These are phyloP conservation scores for Empidonax traillii DNA, from an alignment of 2,113 vertebrate genomes.

Conservation along the genomic window DNA sequence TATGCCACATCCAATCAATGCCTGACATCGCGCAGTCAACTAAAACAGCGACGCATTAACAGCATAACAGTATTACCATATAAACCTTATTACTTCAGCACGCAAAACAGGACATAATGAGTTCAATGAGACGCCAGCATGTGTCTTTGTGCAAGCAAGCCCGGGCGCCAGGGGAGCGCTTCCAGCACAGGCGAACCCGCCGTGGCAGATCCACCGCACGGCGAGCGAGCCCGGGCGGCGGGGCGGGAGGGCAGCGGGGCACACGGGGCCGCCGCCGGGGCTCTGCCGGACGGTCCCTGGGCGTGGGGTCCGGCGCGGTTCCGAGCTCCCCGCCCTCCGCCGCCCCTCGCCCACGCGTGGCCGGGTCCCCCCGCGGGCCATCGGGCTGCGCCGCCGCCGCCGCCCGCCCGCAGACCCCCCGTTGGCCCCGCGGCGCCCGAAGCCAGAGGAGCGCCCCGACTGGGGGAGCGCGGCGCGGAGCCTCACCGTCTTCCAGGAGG, in stretches of 20 bases:
- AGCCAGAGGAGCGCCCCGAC: neutral
- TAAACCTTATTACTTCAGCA: neutral
- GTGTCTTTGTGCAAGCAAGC: neutral
- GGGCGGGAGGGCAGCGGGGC: no score
- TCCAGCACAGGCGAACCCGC: neutral
- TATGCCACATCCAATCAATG: neutral
- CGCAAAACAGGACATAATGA: neutral
- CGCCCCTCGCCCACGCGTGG: no score
- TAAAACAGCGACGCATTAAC: neutral
- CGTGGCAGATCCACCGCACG: neutral
- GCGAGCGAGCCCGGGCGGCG: neutral
- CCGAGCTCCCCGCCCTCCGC: neutral
- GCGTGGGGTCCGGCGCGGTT: neutral
- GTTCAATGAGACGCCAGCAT: neutral
- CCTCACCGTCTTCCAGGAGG: conserved; percentile 91
- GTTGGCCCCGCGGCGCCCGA: neutral
- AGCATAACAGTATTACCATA: neutral
- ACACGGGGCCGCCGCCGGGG: neutral
- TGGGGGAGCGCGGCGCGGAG: neutral
- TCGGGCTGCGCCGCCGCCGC: no score
- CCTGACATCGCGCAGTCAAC: neutral
- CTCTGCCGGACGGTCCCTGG: neutral
- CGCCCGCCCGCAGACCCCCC: neutral
- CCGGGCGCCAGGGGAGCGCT: neutral
- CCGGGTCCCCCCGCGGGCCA: neutral